Base-by-base conservation (phyloP, 2,888 invertebrate species). In the Megastigmus dorsalis region DNA sequence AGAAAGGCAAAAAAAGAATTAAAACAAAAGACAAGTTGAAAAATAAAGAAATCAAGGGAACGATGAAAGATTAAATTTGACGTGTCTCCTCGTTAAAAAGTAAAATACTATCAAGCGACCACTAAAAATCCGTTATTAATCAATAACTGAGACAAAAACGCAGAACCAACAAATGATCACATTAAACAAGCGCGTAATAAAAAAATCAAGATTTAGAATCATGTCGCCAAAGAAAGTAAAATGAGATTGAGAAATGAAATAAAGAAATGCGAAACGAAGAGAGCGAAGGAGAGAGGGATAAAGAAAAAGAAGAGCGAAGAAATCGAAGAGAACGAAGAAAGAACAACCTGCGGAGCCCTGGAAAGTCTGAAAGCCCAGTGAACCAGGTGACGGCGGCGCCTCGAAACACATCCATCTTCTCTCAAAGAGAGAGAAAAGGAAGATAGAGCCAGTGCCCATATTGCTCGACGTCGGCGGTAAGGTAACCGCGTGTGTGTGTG, bases 381-480 rank as follows among this genome's bases (percentile, higher is more conserved):
- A 79, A 80, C 82, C 83, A 87, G 86, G 87, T 86, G 86, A 86
- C 83, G 82, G 84, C 84, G 86, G 87, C 87, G 87, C 87, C 86
- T 85, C 77, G 81, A 75, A 83, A 77, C 81, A 84, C 86, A 87
- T 87, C 82, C 82, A 87, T 88, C 87, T 87, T 87, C 81, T 80
- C 80, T 57, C n/a, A 36, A 13, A 69, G 73, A 65, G 73, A 70
- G 65, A 71, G 63, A 45, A n/a, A n/a, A n/a, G n/a, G n/a, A 18
- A 36, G 28, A n/a, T 10, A 50, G 50, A 15, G n/a, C 10, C 26
- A n/a, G 28, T 43, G 54, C 36, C 54, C 26, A 55, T n/a, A 62
- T 59, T 74, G 33, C 9, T 54, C 43, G 41, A 38, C 41, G 41
- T 15, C 30, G 18, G 18, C 54, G 41, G 13, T 2, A 10, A 18